These are phyloP conservation scores for Pollicipes pollicipes DNA, from an alignment of 1,140 invertebrate genomes.

Conservation along the genomic window DNA sequence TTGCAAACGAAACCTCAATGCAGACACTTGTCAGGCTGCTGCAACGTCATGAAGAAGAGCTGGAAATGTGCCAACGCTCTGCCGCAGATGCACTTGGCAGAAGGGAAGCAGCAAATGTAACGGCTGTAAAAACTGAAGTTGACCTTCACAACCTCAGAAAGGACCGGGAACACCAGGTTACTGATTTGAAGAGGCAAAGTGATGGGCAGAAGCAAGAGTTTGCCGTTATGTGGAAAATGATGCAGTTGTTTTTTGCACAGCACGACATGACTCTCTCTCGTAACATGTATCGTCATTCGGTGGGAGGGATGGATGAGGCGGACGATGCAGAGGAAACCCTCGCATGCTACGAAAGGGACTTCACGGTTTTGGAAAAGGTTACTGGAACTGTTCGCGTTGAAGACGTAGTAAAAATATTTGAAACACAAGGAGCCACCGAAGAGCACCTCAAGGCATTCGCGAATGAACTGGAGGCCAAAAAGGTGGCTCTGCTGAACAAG, in stretches of 20 bases:
- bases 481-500: background rate
- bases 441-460: background rate
- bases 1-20: background rate
- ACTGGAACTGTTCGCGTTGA: background rate
- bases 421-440: background rate
- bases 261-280: background rate
- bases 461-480: background rate
- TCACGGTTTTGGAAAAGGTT: background rate
- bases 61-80: background rate
- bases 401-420: background rate
- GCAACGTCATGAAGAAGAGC: background rate
- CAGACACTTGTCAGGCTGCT: background rate
- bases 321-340: background rate
- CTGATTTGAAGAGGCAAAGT: background rate
- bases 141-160: background rate
- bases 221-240: background rate
- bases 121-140: background rate
- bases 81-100: background rate
- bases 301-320: background rate
- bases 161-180: background rate
- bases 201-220: background rate
- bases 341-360: background rate
- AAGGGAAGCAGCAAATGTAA: background rate
- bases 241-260: background rate
- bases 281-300: background rate